Percentiles rank a stretch among this genome's conserved stretches.
phyloP scores from a whole-genome alignment of 2,113 vertebrate species.

The Elgaria multicarinata region DNA sequence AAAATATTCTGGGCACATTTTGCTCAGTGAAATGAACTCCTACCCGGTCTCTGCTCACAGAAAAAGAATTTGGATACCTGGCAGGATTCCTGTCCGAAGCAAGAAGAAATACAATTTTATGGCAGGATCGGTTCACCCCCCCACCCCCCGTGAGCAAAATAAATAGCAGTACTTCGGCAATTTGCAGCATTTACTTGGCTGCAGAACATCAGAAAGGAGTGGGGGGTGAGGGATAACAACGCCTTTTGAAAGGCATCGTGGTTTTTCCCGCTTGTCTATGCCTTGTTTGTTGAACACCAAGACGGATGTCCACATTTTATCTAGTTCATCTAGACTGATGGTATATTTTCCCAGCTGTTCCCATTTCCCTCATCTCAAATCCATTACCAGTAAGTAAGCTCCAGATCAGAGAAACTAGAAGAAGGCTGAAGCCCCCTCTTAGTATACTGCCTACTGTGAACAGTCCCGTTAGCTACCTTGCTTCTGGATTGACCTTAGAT shows the following conservation, averaged over 20 bases:
- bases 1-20: background rate
- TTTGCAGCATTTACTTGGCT: background rate
- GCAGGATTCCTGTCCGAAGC: background rate
- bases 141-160: background rate
- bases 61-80: background rate
- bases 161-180: background rate
- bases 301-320: background rate
- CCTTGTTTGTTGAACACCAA: background rate
- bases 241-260: too few species aligned
- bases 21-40: fast-evolving
- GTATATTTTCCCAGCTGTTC: background rate
- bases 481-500: background rate
- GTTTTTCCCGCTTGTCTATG: background rate
- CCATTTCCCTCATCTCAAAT: background rate
- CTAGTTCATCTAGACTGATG: background rate
- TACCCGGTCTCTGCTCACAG: background rate
- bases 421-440: background rate
- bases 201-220: too few species aligned
- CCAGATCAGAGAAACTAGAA: background rate
- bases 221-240: too few species aligned
- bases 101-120: background rate
- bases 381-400: background rate
- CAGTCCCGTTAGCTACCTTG: background rate
- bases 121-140: background rate
- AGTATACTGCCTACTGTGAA: background rate